These are phyloP conservation scores for Helarctos malayanus DNA, from an alignment of 2,797 vertebrate species.

Conservation along the genomic window DNA sequence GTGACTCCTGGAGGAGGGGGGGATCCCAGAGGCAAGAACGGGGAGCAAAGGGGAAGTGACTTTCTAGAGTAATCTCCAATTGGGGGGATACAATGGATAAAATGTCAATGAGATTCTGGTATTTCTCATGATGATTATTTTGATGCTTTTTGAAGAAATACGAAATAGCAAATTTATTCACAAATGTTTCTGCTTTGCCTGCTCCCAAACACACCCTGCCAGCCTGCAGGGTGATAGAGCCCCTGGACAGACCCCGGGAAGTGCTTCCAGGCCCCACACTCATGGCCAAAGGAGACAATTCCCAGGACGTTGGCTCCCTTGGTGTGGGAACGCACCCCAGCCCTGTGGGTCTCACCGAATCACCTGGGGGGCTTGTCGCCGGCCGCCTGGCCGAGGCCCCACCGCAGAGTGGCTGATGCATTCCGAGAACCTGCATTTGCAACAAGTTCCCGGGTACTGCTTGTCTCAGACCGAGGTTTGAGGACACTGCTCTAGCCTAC, in stretches of 20 bases:
- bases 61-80: background rate
- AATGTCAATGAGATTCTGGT: background rate
- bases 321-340: accelerated
- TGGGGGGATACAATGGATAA: background rate
- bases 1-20: background rate
- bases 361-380: background rate
- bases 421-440: background rate
- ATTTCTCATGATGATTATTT: background rate
- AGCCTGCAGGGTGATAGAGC: background rate
- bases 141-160: background rate
- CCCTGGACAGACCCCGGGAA: accelerated
- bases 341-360: background rate
- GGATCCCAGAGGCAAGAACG: background rate
- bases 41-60: background rate
- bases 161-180: background rate
- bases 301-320: background rate
- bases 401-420: background rate
- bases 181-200: background rate
- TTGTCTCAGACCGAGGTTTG: background rate
- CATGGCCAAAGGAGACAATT: background rate
- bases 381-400: accelerated
- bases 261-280: accelerated
- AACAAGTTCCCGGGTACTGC: background rate
- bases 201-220: too few species aligned
- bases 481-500: background rate